Evolutionary conservation across 2,113 vertebrate species (phyloP).

Genomic region (Ptilorrhoa leucosticta): DNA sequence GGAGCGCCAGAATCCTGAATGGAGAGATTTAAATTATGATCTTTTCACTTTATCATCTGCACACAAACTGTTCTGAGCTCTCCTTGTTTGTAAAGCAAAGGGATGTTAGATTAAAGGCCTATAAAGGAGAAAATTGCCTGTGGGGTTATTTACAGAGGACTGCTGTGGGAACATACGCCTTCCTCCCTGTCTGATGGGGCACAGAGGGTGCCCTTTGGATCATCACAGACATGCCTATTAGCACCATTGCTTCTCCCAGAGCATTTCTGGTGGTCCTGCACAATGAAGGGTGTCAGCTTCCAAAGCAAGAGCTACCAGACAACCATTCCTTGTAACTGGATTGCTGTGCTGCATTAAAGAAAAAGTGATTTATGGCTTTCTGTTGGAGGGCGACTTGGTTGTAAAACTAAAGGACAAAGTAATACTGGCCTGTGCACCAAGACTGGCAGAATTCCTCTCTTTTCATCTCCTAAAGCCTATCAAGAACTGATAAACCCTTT

Average conservation of each 20-base stretch:
- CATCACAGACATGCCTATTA: background rate
- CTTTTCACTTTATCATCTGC: background rate
- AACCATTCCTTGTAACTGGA: background rate
- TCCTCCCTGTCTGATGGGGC: background rate
- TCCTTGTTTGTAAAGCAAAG: background rate
- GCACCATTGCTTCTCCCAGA: background rate
- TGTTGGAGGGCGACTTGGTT: background rate
- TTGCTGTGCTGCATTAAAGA: background rate
- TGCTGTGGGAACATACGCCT: background rate
- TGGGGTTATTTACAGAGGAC: background rate
- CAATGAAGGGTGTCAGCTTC: background rate
- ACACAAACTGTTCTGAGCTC: background rate
- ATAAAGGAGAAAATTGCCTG: background rate
- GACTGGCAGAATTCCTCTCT: background rate
- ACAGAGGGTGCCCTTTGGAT: background rate
- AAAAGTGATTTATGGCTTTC: background rate
- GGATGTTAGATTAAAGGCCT: background rate
- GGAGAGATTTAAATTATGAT: background rate
- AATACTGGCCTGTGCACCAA: background rate
- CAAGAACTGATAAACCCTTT: background rate
- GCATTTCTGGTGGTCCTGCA: background rate
- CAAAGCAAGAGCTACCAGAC: background rate
- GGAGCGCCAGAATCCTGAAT: slow-evolving; percentile 87
- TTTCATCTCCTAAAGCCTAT: background rate
- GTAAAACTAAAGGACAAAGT: slow-evolving; percentile 18